Percentiles rank a stretch among this genome's conserved stretches.
Evolutionary conservation across 2,113 vertebrate genomes (phyloP).

Genomic region (Eulacestoma nigropectus): DNA sequence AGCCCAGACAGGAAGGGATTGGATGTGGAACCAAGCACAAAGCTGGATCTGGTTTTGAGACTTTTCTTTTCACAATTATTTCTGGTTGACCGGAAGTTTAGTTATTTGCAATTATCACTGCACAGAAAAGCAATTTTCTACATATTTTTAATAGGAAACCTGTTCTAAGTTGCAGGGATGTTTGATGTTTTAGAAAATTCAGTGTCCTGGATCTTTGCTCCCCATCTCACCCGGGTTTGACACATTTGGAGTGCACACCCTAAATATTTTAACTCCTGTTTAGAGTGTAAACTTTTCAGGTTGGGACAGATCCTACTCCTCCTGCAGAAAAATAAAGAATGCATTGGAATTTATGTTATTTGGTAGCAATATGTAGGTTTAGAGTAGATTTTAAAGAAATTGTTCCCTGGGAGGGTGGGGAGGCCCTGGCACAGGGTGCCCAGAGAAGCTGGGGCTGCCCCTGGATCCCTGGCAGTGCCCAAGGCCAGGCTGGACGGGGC

Average conservation of each 20-base stretch:
- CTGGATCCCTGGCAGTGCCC: background rate
- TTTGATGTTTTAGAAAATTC: background rate
- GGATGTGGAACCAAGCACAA: background rate
- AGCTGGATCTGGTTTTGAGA: background rate
- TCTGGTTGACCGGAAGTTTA: background rate
- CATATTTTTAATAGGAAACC: background rate
- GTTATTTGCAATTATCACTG: background rate
- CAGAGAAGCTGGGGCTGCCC: background rate
- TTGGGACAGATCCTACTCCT: background rate
- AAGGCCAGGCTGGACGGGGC: background rate
- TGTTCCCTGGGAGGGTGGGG: fast-evolving
- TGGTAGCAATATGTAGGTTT: background rate
- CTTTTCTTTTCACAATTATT: background rate
- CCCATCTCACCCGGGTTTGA: too few relatives aligned
- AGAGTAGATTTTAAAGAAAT: background rate
- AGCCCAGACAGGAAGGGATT: background rate
- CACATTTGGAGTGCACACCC: background rate
- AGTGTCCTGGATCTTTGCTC: background rate
- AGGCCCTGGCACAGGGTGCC: background rate
- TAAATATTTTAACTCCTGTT: background rate
- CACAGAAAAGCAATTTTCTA: background rate
- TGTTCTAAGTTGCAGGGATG: background rate
- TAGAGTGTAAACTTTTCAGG: background rate
- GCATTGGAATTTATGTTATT: background rate
- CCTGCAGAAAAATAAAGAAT: background rate